Evolutionary conservation across 1,140 invertebrate genomes (phyloP).

Genomic region (Anadara kagoshimensis): DNA sequence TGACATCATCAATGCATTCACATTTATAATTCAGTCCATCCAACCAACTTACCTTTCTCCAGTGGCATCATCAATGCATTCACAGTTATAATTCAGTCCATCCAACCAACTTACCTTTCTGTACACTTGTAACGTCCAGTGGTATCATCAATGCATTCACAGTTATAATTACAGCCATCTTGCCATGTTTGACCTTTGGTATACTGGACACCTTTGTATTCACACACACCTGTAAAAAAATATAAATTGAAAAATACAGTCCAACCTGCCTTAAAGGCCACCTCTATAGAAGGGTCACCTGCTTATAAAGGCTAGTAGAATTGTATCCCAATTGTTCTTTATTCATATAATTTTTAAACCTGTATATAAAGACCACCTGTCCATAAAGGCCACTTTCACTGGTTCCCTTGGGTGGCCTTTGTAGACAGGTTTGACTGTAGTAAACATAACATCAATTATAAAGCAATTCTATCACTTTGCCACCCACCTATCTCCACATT

Average conservation of each 20-base stretch:
- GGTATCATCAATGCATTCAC: slow-evolving; percentile 48
- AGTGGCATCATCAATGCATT: no score
- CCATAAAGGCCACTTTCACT: no score
- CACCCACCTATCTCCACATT: neutral
- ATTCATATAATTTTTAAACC: no score
- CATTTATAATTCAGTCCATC: no score
- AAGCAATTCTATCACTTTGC: neutral
- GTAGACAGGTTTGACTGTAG: neutral
- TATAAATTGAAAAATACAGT: neutral
- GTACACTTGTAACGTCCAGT: slow-evolving; percentile 48
- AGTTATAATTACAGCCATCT: slow-evolving; percentile 40
- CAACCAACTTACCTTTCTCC: no score
- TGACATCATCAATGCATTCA: no score
- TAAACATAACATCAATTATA: neutral
- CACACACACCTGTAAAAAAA: slow-evolving; percentile 29
- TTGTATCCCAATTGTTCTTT: no score
- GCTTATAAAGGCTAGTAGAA: no score
- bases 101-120: slow-evolving; percentile 36
- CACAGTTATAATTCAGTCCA: neutral
- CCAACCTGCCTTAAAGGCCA: no score
- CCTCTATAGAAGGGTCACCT: no score
- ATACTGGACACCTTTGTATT: slow-evolving; percentile 38
- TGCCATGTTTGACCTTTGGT: slow-evolving; percentile 32
- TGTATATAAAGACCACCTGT: no score
- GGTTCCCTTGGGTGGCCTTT: no score